A percentile compares a stretch with the other conserved stretches of the same genome.
phyloP scores from a whole-genome alignment of 2,113 vertebrate genomes.

The Leiothrix lutea region DNA sequence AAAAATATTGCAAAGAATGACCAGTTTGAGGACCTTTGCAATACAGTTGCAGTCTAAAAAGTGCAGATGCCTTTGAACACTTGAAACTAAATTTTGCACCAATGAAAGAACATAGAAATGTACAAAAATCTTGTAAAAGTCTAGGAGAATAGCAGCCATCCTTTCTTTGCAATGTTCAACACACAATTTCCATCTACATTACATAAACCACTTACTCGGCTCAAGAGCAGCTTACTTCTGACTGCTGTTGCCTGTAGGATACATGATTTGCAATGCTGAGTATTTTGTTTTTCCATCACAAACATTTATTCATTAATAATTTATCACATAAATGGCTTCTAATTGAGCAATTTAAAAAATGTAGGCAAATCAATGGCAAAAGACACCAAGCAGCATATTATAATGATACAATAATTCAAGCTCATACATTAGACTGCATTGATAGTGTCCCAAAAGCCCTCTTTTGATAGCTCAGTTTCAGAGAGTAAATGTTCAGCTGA shows the following conservation, averaged over 20 bases:
- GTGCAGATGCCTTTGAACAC: neutral
- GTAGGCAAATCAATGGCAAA: constrained; percentile 16
- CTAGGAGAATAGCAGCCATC: neutral
- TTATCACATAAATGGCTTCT: constrained; percentile 39
- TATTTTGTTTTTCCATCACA: neutral
- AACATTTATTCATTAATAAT: constrained; percentile 50
- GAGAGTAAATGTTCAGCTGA: neutral
- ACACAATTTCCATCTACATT: neutral
- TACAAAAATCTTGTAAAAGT: neutral
- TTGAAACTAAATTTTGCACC: neutral
- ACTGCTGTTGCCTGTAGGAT: neutral
- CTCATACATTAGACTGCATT: neutral
- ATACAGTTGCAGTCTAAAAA: neutral
- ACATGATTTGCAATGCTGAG: neutral
- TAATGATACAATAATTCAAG: neutral
- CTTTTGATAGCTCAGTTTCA: constrained; percentile 22
- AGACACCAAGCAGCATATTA: neutral
- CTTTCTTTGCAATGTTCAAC: neutral
- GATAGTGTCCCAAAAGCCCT: neutral
- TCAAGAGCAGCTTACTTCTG: neutral
- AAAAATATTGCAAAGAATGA: neutral
- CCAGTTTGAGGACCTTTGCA: neutral
- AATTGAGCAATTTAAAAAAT: constrained; percentile 30
- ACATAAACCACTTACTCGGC: neutral
- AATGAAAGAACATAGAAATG: neutral